These are phyloP conservation scores for Heterochromis multidens DNA, from an alignment of 2,113 vertebrate genomes.

Conservation along the genomic window DNA sequence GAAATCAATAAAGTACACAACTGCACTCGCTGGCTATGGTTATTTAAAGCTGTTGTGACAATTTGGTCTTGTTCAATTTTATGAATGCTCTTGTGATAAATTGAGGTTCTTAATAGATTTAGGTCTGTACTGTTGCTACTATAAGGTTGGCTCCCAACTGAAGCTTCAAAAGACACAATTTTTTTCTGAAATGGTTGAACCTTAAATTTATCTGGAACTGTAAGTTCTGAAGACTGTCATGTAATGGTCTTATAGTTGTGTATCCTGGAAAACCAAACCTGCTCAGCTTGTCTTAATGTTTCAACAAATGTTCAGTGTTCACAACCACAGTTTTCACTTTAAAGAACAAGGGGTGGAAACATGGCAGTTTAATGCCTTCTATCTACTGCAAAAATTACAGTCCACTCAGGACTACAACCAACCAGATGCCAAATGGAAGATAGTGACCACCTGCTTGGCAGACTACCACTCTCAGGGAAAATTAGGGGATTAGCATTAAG, in stretches of 20 bases:
- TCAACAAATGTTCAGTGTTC: background rate
- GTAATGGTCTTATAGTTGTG: background rate
- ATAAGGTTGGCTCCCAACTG: too few relatives aligned
- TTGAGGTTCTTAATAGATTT: background rate
- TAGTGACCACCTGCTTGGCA: background rate
- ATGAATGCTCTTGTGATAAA: background rate
- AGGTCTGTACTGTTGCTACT: background rate
- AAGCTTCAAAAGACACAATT: background rate
- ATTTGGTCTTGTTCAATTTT: background rate
- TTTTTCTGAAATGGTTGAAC: background rate
- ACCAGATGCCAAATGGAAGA: accelerated
- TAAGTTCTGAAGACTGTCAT: background rate
- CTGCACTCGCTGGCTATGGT: background rate
- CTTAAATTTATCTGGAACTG: background rate
- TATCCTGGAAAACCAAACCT: background rate
- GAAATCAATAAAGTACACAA: background rate
- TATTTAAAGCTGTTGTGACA: background rate
- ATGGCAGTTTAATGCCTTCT: background rate
- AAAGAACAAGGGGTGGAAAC: background rate
- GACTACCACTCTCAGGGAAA: background rate
- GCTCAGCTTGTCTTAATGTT: background rate
- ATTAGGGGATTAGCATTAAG: background rate
- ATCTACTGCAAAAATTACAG: background rate
- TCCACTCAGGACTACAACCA: background rate
- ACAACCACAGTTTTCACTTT: background rate